Percentiles rank a stretch among this genome's conserved stretches.
phyloP scores from a whole-genome alignment of 37 sponge, comb jelly and placozoan species.

The Oopsacas minuta region DNA sequence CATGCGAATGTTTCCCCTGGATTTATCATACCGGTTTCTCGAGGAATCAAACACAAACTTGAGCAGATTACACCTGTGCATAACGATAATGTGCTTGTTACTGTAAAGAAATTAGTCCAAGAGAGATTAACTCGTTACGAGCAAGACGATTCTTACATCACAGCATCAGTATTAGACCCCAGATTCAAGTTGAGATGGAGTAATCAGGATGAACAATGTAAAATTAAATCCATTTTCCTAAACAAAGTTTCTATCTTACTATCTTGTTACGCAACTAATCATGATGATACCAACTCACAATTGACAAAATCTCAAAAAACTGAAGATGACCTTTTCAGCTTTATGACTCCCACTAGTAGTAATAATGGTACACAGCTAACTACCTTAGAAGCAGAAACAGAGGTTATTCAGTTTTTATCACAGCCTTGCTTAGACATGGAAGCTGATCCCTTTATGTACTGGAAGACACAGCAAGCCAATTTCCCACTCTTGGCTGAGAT shows the following conservation, averaged over 20 bases:
- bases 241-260: background rate
- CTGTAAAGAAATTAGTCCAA: background rate
- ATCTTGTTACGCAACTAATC: background rate
- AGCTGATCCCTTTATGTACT: background rate
- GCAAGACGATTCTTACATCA: background rate
- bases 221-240: background rate
- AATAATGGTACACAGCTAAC: background rate
- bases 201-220: background rate
- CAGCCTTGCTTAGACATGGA: background rate
- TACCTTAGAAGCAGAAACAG: background rate
- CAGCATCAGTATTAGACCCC: background rate
- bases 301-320: background rate
- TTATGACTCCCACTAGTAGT: background rate
- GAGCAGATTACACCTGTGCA: background rate
- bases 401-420: background rate
- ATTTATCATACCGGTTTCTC: background rate
- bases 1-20: background rate
- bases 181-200: slow-evolving; percentile 11
- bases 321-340: slow-evolving; percentile 8
- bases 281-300: background rate
- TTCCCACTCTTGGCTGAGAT: background rate
- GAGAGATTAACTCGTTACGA: background rate
- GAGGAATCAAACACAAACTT: slow-evolving; percentile 2
- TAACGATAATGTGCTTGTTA: background rate
- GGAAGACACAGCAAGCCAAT: background rate